Base-by-base conservation (phyloP, 2,113 vertebrate species). In the Equus przewalskii region DNA sequence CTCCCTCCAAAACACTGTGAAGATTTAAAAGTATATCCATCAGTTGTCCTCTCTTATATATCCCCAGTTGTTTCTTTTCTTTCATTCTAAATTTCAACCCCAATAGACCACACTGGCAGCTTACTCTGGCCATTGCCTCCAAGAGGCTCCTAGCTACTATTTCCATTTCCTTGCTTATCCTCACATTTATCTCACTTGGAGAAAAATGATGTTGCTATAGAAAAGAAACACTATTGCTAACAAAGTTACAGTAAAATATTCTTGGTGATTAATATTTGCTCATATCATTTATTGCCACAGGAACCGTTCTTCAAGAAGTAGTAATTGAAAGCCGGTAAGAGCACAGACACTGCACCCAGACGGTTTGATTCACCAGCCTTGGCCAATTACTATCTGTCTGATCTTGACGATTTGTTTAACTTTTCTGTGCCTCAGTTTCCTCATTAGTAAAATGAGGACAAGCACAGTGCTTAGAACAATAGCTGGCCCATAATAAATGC, bases 281-380 rank as follows among this genome's bases (percentile, higher is more conserved):
- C 26, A 58, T 13, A 54, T 1, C 12, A 18, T 73, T 89, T 28
- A 36, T 10, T 90, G 12, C 8, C n/a, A 54, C 7, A 78, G 30
- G 21, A 92, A 4, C 24, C 87, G 1, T 12, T 94, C 1, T 67
- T 89, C n/a, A 64, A 81, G 44, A 64, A 64, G 6, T 28, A 51
- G 21, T 51, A 65, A 44, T 46, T 36, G 24, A 92, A 79, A 60
- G 1, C 19, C 30, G 12, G 7, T 36, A 18, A 73, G 5, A 12
- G 14, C 10, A 10, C 10, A 0, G 24, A 60, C 1, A 83, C 0
- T 12, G 14, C 6, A 88, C 0, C 3, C 41, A 62, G 44, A 54
- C 1, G 44, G 7, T 79, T 56, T 54, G 30, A 91, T 70, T 65
- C 13, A 64, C 28, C 30, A 46, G 6, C 0, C 7, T 81, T 72